Conservation (phyloP, 2,113 vertebrate genomes). For the Gnathonemus longibarbis region DNA sequence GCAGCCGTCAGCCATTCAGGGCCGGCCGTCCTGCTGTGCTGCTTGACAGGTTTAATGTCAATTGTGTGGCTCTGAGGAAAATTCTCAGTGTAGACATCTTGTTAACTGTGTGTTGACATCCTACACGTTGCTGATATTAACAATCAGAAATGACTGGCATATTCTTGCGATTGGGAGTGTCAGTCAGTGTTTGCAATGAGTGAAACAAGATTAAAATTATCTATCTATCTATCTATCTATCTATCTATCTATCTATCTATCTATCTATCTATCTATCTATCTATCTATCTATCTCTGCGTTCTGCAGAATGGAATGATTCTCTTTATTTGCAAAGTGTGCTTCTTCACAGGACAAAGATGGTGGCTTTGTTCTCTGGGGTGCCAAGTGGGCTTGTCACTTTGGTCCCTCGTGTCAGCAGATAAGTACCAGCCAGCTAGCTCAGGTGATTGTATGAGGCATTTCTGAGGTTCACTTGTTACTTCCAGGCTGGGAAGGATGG, state of each 20-base stretch:
- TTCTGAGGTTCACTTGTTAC: not conserved
- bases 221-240: not conserved
- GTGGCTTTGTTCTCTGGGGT: not conserved
- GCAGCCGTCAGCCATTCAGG: not conserved
- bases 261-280: not conserved
- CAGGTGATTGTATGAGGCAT: not conserved
- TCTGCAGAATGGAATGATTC: not conserved
- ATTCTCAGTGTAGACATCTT: not conserved
- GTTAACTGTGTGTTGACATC: not conserved
- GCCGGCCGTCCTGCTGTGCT: not conserved
- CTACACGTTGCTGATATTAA: not conserved
- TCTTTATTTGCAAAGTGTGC: not conserved
- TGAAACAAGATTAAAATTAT: not conserved
- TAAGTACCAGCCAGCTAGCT: not conserved
- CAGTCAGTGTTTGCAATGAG: not conserved
- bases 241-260: no score
- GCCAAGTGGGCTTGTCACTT: not conserved
- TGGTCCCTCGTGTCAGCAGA: no score
- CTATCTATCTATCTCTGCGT: not conserved
- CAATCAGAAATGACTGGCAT: not conserved
- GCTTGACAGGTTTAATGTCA: not conserved
- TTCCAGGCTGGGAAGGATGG: not conserved
- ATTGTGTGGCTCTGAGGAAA: not conserved
- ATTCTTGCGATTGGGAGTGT: not conserved
- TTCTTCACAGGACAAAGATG: not conserved